These are phyloP conservation scores for Thalassoma bifasciatum DNA, from an alignment of 2,113 vertebrate species.

Conservation along the genomic window DNA sequence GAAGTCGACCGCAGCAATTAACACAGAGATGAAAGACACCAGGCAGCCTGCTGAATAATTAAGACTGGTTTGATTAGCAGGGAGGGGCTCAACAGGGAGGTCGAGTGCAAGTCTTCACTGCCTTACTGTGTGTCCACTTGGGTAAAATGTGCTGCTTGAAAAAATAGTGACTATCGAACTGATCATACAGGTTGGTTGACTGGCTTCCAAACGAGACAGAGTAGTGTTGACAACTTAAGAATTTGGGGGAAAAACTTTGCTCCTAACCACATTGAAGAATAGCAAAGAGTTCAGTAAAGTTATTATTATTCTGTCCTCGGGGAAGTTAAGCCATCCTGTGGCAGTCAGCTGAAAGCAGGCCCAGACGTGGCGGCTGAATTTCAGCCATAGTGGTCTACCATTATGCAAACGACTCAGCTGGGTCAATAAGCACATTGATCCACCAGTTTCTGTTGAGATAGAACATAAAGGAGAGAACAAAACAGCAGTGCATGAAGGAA, in stretches of 20 bases:
- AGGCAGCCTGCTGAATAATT: conserved; percentile 82
- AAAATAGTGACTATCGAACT: conserved; percentile 12
- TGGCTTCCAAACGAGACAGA: conserved; percentile 6
- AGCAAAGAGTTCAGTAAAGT: conserved; percentile 6
- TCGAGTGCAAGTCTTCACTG: conserved; percentile 27
- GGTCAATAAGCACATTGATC: conserved; percentile 58
- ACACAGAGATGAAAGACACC: conserved; percentile 82
- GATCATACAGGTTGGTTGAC: conserved; percentile 11
- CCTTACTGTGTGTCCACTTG: conserved; percentile 47
- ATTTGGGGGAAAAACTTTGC: background rate
- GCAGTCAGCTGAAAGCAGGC: conserved; percentile 1
- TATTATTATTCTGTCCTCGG: conserved; percentile 1
- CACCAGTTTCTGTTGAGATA: conserved; percentile 30
- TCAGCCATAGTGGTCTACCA: conserved; percentile 19
- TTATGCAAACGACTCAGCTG: conserved; percentile 49
- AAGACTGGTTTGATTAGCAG: conserved; percentile 77
- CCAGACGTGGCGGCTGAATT: conserved; percentile 23
- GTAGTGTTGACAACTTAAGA: background rate
- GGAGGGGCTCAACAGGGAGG: conserved; percentile 58
- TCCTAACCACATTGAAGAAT: background rate
- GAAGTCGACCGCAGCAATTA: conserved; percentile 81
- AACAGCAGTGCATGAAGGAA: conserved; percentile 52
- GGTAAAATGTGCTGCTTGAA: conserved; percentile 30
- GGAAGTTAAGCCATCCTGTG: conserved; percentile 19
- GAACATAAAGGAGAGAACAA: conserved; percentile 55